These are phyloP conservation scores for Choristoneura rosaceana DNA, from an alignment of 2,888 invertebrate species.

Conservation along the genomic window DNA sequence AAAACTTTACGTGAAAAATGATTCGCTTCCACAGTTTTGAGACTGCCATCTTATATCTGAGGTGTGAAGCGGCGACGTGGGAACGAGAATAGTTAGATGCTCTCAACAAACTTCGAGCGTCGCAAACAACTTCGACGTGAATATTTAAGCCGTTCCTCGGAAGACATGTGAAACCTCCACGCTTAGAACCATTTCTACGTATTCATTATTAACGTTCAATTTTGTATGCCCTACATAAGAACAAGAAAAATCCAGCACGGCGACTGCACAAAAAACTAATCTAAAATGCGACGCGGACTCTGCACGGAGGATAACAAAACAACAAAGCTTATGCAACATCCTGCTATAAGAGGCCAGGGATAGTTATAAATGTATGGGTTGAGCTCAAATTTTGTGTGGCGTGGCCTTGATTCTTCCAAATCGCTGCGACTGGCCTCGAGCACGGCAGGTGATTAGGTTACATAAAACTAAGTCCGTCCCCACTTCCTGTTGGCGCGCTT, in stretches of 20 bases:
- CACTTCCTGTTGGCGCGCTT: constrained; percentile 82
- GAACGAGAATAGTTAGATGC: constrained; percentile 66
- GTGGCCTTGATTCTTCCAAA: constrained; percentile 82
- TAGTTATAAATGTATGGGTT: constrained; percentile 71
- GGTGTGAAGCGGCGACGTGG: constrained; percentile 61
- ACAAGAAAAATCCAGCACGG: constrained; percentile 59
- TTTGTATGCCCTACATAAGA: constrained; percentile 56
- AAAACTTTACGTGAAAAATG: constrained; percentile 69
- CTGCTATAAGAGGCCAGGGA: constrained; percentile 76
- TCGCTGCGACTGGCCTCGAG: constrained; percentile 72
- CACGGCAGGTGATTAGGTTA: constrained; percentile 84
- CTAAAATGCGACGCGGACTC: constrained; percentile 76
- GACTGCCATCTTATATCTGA: constrained; percentile 52
- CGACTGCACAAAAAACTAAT: constrained; percentile 77
- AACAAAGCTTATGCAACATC: constrained; percentile 84
- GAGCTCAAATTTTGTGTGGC: constrained; percentile 69
- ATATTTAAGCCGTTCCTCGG: constrained; percentile 47
- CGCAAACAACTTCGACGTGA: constrained; percentile 54
- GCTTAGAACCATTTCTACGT: constrained; percentile 52
- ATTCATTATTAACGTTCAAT: constrained; percentile 62
- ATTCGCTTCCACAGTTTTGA: constrained; percentile 65
- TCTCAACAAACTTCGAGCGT: constrained; percentile 65
- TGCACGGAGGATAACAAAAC: constrained; percentile 78
- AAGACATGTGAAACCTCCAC: constrained; percentile 27
- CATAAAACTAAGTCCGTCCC: constrained; percentile 82